These are phyloP conservation scores for Chalcis sispes DNA, from an alignment of 2,888 invertebrate genomes.

Conservation along the genomic window DNA sequence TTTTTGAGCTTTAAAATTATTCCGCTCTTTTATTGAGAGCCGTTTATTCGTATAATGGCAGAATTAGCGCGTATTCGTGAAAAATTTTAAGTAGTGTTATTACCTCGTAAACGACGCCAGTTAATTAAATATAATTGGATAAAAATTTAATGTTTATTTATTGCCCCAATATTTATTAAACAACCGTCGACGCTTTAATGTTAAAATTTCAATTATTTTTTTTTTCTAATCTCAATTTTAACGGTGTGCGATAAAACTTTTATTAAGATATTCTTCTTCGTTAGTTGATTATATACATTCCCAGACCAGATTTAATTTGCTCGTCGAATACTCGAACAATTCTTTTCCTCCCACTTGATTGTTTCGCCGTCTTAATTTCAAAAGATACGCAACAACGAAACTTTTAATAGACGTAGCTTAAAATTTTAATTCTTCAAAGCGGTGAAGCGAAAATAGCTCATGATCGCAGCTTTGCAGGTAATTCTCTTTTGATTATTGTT, in stretches of 20 bases:
- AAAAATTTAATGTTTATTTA: too few relatives aligned
- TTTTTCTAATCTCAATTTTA: background rate
- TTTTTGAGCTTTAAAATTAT: too few relatives aligned
- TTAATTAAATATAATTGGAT: too few relatives aligned
- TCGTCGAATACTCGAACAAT: background rate
- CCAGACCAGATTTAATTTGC: constrained; percentile 13
- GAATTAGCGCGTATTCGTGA: too few relatives aligned
- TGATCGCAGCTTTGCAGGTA: constrained; percentile 1
- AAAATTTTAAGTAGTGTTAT: too few relatives aligned
- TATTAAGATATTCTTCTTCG: background rate
- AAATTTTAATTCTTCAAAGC: constrained; percentile 26
- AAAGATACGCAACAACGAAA: constrained; percentile 4
- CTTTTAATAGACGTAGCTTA: constrained; percentile 26
- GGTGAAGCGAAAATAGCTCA: constrained; percentile 10
- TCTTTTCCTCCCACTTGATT: background rate
- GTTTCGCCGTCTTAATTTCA: background rate
- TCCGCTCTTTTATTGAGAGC: too few relatives aligned
- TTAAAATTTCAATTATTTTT: too few relatives aligned
- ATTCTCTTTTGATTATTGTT: constrained; percentile 25
- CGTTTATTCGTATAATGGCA: too few relatives aligned
- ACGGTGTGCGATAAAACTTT: constrained; percentile 16
- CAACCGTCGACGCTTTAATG: too few relatives aligned
- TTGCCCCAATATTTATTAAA: too few relatives aligned
- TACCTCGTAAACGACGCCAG: too few relatives aligned
- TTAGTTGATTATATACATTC: constrained; percentile 23